Conservation (phyloP, 2,888 invertebrate species). For the Sarcophaga variegata region DNA sequence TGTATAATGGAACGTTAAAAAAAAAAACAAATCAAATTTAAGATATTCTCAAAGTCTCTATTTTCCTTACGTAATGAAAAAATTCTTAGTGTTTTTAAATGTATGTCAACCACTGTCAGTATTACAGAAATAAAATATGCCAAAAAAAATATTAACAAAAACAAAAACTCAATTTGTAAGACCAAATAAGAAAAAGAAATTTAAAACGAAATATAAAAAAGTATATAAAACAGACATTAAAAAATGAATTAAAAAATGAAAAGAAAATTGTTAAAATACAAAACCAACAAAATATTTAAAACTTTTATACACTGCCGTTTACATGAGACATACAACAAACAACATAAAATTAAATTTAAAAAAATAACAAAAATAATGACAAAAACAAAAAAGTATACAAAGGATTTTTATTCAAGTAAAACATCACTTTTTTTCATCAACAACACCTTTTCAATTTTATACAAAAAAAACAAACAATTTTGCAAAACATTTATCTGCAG, state of each 20-base stretch:
- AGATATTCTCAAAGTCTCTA: too few species aligned
- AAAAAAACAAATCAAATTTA: too few species aligned
- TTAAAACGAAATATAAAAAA: not conserved
- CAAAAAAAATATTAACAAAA: conserved; percentile 14
- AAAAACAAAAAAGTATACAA: not conserved
- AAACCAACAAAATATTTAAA: conserved; percentile 30
- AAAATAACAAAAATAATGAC: not conserved
- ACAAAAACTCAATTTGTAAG: conserved; percentile 3
- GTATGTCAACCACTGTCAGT: too few species aligned
- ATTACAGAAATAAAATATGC: not conserved
- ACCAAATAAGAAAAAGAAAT: not conserved
- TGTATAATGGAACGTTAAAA: too few species aligned
- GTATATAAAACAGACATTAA: conserved; percentile 8
- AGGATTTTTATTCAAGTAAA: not conserved
- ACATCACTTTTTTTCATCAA: not conserved
- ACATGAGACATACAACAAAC: conserved; percentile 46
- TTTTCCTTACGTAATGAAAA: too few species aligned
- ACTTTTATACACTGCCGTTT: conserved; percentile 67
- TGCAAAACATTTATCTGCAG: not conserved
- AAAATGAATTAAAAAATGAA: not conserved
- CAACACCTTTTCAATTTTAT: too few species aligned
- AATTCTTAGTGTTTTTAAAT: too few species aligned
- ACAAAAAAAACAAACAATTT: not conserved
- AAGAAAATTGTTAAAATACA: conserved; percentile 17
- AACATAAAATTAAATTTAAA: not conserved